These are phyloP conservation scores for Torymus aiolomorphi DNA, from an alignment of 2,888 invertebrate species.

Conservation along the genomic window DNA sequence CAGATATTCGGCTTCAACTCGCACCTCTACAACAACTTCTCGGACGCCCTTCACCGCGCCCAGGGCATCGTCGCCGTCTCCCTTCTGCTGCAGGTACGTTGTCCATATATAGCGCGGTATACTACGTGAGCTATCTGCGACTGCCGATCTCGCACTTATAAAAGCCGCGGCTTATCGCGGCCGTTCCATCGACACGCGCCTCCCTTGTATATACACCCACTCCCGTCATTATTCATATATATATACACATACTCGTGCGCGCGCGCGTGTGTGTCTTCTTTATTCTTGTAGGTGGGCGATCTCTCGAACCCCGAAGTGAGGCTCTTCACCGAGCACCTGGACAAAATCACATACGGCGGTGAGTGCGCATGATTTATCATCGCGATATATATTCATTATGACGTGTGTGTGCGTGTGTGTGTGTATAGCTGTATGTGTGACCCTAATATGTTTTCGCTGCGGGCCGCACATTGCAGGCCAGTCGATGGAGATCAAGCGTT, in stretches of 20 bases:
- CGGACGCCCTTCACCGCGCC: constrained; percentile 94
- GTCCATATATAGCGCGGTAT: background rate
- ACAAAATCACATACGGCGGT: constrained; percentile 95
- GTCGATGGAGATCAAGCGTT: constrained; percentile 88
- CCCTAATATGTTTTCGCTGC: background rate
- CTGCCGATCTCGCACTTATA: constrained; percentile 28
- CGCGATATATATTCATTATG: too few species aligned
- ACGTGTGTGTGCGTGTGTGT: too few species aligned
- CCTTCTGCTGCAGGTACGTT: constrained; percentile 90
- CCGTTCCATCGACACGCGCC: constrained; percentile 20
- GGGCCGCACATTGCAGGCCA: constrained; percentile 79
- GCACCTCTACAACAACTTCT: constrained; percentile 96
- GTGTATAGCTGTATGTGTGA: too few species aligned
- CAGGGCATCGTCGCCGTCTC: constrained; percentile 97
- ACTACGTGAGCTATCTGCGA: constrained; percentile 66
- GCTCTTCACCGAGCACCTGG: constrained; percentile 93
- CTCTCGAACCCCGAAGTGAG: constrained; percentile 93
- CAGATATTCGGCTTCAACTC: constrained; percentile 99
- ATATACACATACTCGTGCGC: background rate
- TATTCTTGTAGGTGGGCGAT: constrained; percentile 86
- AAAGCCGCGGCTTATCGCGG: constrained; percentile 49
- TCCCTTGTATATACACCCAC: too few species aligned
- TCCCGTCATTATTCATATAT: too few species aligned
- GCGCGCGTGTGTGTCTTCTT: constrained; percentile 64
- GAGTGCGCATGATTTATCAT: constrained; percentile 63